These are phyloP conservation scores for Ctenopoma multispine DNA, from an alignment of 2,797 vertebrate genomes.

Conservation along the genomic window DNA sequence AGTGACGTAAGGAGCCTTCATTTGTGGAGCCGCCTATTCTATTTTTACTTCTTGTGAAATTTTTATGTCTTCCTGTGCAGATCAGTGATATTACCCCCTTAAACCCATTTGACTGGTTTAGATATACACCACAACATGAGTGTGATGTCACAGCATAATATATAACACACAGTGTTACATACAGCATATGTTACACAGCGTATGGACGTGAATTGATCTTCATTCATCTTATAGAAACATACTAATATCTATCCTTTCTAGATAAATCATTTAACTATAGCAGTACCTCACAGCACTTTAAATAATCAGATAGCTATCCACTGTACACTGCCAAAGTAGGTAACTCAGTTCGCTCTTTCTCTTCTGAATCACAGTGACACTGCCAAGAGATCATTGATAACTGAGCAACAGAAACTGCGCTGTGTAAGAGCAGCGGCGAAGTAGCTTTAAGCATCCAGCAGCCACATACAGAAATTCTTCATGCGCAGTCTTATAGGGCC, in stretches of 20 bases:
- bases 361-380: not conserved
- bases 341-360: not conserved
- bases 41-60: slow-evolving; percentile 76
- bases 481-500: slow-evolving; percentile 58
- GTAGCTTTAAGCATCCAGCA: slow-evolving; percentile 43
- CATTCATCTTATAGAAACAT: not conserved
- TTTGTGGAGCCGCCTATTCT: slow-evolving; percentile 43
- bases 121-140: slow-evolving; percentile 33
- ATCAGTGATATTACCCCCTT: slow-evolving; percentile 59
- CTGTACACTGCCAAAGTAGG: slow-evolving; percentile 5
- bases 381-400: slow-evolving; percentile 42
- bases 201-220: not conserved
- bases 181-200: no score
- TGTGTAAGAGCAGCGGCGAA: slow-evolving; percentile 45
- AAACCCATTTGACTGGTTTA: slow-evolving; percentile 59
- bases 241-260: not conserved
- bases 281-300: not conserved
- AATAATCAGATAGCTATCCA: not conserved
- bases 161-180: slow-evolving; percentile 24
- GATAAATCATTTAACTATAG: not conserved
- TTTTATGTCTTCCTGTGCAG: slow-evolving; percentile 63
- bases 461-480: slow-evolving; percentile 51
- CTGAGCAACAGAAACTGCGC: slow-evolving; percentile 38
- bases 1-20: slow-evolving; percentile 27
- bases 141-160: slow-evolving; percentile 36